phyloP scores from a whole-genome alignment of 2,888 invertebrate genomes.

The Clistopyga incitator region DNA sequence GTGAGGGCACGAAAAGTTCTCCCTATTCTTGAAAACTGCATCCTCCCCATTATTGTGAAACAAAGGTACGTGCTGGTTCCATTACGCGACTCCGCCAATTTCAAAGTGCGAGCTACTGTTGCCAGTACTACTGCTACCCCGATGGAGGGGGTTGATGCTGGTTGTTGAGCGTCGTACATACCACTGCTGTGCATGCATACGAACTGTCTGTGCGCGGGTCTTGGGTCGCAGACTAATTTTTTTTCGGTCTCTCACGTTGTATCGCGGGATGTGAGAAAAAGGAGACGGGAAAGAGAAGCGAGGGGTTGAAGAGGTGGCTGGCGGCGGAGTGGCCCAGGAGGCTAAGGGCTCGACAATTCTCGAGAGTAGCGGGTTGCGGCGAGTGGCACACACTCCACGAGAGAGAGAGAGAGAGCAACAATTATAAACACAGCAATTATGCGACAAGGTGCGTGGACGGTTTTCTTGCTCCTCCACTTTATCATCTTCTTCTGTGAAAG shows the following conservation, averaged over 20 bases:
- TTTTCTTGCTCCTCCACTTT: conserved; percentile 56
- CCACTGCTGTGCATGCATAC: background rate
- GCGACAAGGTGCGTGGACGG: conserved; percentile 71
- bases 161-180: conserved; percentile 10
- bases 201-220: conserved; percentile 16
- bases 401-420: conserved; percentile 74
- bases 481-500: conserved; percentile 44
- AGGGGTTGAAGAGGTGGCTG: conserved; percentile 66
- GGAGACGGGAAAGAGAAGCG: conserved; percentile 23
- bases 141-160: background rate
- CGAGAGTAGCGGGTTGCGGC: conserved; percentile 59
- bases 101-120: conserved; percentile 50
- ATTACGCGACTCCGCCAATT: conserved; percentile 65
- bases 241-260: conserved; percentile 60
- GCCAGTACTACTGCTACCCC: conserved; percentile 18
- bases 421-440: conserved; percentile 80
- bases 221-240: conserved; percentile 75
- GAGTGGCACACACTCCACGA: conserved; percentile 51
- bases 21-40: conserved; percentile 66
- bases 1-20: conserved; percentile 49
- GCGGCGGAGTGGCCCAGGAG: conserved; percentile 62
- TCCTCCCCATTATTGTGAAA: conserved; percentile 64
- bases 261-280: conserved; percentile 51
- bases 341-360: conserved; percentile 62
- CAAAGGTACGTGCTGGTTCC: conserved; percentile 63